These are phyloP conservation scores for Mirza zaza DNA, from an alignment of 2,113 vertebrate genomes.

Conservation along the genomic window DNA sequence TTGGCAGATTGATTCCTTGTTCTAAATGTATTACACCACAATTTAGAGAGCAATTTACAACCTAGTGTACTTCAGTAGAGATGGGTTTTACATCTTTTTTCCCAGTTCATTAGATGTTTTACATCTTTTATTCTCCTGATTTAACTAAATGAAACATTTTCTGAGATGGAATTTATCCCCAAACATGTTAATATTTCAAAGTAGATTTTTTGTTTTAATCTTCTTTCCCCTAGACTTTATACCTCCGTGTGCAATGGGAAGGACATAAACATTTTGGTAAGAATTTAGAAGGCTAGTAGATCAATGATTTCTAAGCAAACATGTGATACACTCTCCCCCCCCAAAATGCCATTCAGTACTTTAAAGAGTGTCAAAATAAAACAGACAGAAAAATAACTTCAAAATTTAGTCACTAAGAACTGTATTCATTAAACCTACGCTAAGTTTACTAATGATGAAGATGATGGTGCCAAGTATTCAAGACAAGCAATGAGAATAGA, in stretches of 20 bases:
- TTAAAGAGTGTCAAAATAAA: not conserved
- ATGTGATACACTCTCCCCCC: not conserved
- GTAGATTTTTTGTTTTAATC: not conserved
- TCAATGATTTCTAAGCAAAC: not conserved
- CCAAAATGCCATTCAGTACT: not conserved
- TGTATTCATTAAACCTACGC: not conserved
- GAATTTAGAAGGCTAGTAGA: not conserved
- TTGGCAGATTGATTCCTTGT: not conserved
- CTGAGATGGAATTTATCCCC: not conserved
- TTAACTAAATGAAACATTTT: constrained; percentile 47
- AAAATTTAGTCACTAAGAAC: not conserved
- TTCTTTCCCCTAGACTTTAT: not conserved
- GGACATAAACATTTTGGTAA: not conserved
- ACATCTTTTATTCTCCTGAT: constrained; percentile 6
- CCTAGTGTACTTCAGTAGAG: not conserved
- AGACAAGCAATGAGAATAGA: not conserved
- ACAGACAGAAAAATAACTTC: not conserved
- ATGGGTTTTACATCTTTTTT: not conserved
- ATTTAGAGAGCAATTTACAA: constrained; percentile 19
- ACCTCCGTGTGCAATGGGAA: not conserved
- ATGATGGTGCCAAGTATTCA: not conserved
- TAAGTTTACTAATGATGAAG: not conserved
- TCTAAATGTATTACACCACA: constrained; percentile 4
- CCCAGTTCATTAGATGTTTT: not conserved
- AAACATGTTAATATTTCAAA: constrained; percentile 4